Evolutionary conservation across 2,113 vertebrate genomes (phyloP).

Genomic region (Gymnarchus niloticus): DNA sequence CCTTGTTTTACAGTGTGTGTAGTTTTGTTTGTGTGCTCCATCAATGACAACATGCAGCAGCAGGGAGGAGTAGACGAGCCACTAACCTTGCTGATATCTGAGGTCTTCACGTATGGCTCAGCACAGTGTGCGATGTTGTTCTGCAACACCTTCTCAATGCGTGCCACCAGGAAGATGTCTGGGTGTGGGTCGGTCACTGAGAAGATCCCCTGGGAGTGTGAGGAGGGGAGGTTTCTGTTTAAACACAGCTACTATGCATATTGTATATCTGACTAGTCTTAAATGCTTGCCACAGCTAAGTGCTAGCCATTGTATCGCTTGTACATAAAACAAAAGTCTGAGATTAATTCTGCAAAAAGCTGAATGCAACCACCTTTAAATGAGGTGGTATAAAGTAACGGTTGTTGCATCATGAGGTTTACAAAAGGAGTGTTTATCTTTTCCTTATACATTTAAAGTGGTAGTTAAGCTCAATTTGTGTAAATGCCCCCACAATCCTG

Average conservation of each 20-base stretch:
- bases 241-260: background rate
- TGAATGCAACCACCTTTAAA: background rate
- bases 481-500: too few species aligned
- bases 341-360: background rate
- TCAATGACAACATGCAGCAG: background rate
- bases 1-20: background rate
- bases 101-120: slow-evolving; percentile 88
- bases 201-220: slow-evolving; percentile 76
- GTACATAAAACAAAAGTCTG: slow-evolving; percentile 6
- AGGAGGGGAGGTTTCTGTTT: background rate
- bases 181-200: slow-evolving; percentile 85
- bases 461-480: too few species aligned
- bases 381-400: background rate
- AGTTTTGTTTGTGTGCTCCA: background rate
- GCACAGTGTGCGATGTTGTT: slow-evolving; percentile 88
- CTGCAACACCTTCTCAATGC: slow-evolving; percentile 92
- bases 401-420: background rate
- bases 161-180: slow-evolving; percentile 87
- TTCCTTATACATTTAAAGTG: background rate
- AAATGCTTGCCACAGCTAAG: background rate
- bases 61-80: background rate
- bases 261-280: background rate
- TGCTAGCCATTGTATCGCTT: background rate
- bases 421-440: background rate
- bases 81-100: slow-evolving; percentile 74